Conservation (phyloP, 2,113 vertebrate species). For the Rynchops niger region DNA sequence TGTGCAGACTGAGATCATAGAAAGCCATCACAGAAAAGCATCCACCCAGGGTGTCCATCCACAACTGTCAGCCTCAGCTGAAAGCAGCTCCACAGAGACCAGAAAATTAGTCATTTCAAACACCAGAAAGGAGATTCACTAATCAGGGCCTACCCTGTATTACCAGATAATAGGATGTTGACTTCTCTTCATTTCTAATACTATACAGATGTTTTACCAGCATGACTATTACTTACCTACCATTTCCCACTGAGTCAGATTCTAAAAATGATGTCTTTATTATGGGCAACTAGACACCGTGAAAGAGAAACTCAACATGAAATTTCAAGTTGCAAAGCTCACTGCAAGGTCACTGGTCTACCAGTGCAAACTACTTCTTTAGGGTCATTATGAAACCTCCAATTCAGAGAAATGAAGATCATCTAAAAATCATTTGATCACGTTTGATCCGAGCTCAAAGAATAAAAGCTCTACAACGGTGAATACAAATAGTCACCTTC, state of each 20-base stretch:
- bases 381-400: neutral
- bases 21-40: neutral
- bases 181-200: neutral
- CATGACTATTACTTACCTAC: neutral
- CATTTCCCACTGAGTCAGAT: neutral
- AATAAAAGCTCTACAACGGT: neutral
- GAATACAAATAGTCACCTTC: neutral
- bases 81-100: neutral
- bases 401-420: neutral
- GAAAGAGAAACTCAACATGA: neutral
- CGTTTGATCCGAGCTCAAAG: neutral
- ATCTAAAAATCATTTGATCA: neutral
- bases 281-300: neutral
- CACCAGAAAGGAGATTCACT: neutral
- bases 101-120: neutral
- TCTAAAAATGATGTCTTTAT: neutral
- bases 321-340: neutral
- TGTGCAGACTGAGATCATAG: neutral
- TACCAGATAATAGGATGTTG: neutral
- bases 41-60: neutral
- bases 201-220: neutral
- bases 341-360: neutral
- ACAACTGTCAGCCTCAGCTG: neutral
- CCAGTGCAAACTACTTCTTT: neutral
- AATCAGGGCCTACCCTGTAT: neutral